phyloP scores from a whole-genome alignment of 2,888 invertebrate genomes.

The Cheilosia grossa region DNA sequence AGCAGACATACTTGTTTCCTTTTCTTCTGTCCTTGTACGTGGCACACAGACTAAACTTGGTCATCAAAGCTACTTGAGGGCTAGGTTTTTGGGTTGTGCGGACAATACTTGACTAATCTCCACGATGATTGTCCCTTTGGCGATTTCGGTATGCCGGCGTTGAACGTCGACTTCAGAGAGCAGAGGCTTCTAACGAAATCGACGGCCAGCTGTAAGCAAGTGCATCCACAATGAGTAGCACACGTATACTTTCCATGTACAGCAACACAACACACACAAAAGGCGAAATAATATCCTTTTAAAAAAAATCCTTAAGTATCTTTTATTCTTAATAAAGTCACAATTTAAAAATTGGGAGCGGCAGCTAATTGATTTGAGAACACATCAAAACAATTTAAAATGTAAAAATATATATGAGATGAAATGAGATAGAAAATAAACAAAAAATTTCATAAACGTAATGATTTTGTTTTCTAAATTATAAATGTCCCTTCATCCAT shows the following conservation, averaged over 20 bases:
- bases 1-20: too few relatives aligned
- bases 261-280: background rate
- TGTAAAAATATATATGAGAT: slow-evolving; percentile 44
- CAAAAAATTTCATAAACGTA: slow-evolving; percentile 50
- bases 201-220: too few relatives aligned
- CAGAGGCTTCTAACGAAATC: too few relatives aligned
- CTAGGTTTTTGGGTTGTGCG: too few relatives aligned
- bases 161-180: too few relatives aligned
- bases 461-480: slow-evolving; percentile 35
- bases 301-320: slow-evolving; percentile 65
- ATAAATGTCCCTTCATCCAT: slow-evolving; percentile 18
- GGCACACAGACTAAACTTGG: too few relatives aligned
- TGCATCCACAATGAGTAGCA: background rate
- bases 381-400: slow-evolving; percentile 60
- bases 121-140: too few relatives aligned
- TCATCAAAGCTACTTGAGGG: too few relatives aligned
- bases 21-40: too few relatives aligned
- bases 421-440: slow-evolving; percentile 47
- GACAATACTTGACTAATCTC: too few relatives aligned
- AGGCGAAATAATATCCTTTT: background rate
- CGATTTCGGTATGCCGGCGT: too few relatives aligned
- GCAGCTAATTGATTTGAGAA: slow-evolving; percentile 70
- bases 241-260: background rate
- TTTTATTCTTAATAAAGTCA: slow-evolving; percentile 72
- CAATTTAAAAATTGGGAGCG: slow-evolving; percentile 65